A percentile compares a stretch with the other conserved stretches of the same genome.
Conservation (phyloP, 2,888 invertebrate genomes). For the Steinernema hermaphroditum region DNA sequence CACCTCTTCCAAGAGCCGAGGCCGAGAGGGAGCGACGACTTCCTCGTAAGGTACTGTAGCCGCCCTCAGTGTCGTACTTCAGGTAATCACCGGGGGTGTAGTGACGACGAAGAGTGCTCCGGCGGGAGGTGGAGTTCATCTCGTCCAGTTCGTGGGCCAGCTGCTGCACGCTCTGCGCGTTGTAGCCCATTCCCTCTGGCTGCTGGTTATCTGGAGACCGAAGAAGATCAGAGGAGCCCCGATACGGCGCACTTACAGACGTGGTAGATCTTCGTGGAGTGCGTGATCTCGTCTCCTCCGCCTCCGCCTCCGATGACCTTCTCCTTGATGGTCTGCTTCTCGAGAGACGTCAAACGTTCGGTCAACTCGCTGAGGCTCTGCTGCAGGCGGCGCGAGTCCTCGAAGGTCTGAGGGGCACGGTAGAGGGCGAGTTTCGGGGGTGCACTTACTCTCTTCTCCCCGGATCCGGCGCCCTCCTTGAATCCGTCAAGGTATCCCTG, state of each 20-base stretch:
- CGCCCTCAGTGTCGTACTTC: constrained; percentile 64
- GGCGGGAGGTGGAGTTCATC: constrained; percentile 52
- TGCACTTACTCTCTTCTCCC: constrained; percentile 35
- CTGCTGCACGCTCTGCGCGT: constrained; percentile 58
- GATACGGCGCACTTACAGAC: constrained; percentile 66
- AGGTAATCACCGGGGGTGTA: constrained; percentile 66
- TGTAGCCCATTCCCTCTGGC: constrained; percentile 50
- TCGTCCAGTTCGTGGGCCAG: constrained; percentile 66
- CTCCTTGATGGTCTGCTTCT: constrained; percentile 54
- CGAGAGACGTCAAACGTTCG: constrained; percentile 64
- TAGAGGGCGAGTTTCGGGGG: neutral
- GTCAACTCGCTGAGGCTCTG: constrained; percentile 64
- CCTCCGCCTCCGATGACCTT: too few species aligned
- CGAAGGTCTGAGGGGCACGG: constrained; percentile 45
- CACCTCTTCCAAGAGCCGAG: constrained; percentile 64
- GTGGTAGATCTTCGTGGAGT: constrained; percentile 67
- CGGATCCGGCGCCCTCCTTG: constrained; percentile 61
- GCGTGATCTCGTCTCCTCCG: constrained; percentile 66
- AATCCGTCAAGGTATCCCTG: constrained; percentile 67
- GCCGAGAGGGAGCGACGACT: constrained; percentile 64
- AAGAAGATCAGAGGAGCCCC: too few species aligned
- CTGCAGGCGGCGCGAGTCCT: constrained; percentile 61
- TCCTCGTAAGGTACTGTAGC: constrained; percentile 61
- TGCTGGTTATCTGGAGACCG: constrained; percentile 66
- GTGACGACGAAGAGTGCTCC: constrained; percentile 64